Percentiles rank a stretch among this genome's conserved stretches.
Evolutionary conservation across 2,888 invertebrate species (phyloP).

Genomic region (Noctua janthe): DNA sequence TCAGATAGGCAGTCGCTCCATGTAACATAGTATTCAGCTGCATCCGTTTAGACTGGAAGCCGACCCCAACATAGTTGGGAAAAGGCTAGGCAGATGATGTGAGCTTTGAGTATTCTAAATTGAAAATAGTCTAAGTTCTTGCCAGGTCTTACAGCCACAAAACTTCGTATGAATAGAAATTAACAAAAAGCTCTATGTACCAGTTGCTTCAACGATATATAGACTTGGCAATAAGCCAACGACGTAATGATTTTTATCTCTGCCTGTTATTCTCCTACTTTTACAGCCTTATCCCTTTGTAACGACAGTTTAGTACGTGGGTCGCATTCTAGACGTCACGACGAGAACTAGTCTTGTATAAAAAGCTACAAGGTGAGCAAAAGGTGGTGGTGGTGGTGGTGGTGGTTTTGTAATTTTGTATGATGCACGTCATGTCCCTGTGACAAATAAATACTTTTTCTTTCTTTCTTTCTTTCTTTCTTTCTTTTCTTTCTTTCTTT

Average conservation of each 20-base stretch:
- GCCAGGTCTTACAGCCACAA: neutral
- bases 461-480: no score
- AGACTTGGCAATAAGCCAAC: slow-evolving; percentile 19
- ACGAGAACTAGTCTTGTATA: neutral
- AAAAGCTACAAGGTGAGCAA: neutral
- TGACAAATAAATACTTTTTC: no score
- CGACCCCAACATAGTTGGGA: neutral
- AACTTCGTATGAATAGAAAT: slow-evolving; percentile 6
- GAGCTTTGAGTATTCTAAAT: neutral
- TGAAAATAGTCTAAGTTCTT: neutral
- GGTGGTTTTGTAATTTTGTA: no score
- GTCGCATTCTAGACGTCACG: neutral
- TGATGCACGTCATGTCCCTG: no score
- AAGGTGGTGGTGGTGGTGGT: no score
- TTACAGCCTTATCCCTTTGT: neutral
- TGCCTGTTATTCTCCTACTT: neutral
- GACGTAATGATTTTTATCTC: neutral
- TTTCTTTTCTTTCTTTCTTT: no score
- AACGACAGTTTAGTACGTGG: neutral
- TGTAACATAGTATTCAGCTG: neutral
- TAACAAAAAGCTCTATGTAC: slow-evolving; percentile 2
- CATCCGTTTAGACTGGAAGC: neutral
- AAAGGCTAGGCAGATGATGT: neutral
- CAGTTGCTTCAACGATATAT: slow-evolving; percentile 29
- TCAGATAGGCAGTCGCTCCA: neutral